A percentile compares a stretch with the other conserved stretches of the same genome.
Evolutionary conservation across 2,113 vertebrate species (phyloP).

Genomic region (Aramus guarauna): DNA sequence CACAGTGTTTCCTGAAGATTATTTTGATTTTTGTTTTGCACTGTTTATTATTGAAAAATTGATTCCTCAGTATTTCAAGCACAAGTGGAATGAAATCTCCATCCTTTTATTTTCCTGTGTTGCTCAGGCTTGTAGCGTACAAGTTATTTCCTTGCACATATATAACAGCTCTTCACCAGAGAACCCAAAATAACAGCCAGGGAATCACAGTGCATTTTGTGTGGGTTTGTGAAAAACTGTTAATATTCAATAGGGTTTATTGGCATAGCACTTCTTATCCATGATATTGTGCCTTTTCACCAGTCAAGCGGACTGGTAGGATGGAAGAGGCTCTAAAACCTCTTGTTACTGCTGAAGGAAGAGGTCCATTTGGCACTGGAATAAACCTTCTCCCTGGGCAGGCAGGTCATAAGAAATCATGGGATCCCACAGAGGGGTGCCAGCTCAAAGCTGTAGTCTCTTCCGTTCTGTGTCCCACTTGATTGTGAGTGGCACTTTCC

Average conservation of each 20-base stretch:
- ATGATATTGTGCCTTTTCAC: neutral
- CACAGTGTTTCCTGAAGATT: neutral
- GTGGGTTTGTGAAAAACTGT: neutral
- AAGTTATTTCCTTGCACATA: neutral
- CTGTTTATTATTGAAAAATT: neutral
- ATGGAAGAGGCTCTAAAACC: neutral
- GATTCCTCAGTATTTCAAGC: neutral
- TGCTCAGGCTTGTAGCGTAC: neutral
- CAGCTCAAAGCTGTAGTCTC: neutral
- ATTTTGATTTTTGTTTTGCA: neutral
- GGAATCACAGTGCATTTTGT: neutral
- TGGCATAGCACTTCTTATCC: neutral
- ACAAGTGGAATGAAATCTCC: neutral
- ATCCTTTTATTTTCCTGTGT: neutral
- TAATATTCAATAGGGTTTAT: neutral
- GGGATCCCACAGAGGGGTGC: neutral
- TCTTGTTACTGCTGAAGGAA: neutral
- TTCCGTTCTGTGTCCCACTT: neutral
- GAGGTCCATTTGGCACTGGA: neutral
- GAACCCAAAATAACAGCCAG: neutral
- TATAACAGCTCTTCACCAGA: neutral
- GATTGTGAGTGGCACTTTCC: neutral
- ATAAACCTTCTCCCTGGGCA: neutral
- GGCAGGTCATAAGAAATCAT: neutral
- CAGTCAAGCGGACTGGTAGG: neutral